A percentile compares a stretch with the other conserved stretches of the same genome.
phyloP scores from a whole-genome alignment of 2,888 invertebrate genomes.

The Ophion obscuratus region DNA sequence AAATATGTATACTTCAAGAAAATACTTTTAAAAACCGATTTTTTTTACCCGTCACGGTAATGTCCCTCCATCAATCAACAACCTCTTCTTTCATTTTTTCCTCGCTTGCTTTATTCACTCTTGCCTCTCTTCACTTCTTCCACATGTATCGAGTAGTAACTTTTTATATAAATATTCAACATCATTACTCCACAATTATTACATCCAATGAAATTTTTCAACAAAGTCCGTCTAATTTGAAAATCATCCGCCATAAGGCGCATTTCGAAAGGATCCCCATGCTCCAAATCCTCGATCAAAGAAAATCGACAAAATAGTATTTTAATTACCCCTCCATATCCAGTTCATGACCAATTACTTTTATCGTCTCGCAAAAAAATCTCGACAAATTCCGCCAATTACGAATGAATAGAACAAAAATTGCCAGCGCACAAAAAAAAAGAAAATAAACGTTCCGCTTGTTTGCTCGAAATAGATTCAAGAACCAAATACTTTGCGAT shows the following conservation, averaged over 20 bases:
- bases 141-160: too few species aligned
- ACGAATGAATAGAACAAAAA: background rate
- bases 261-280: background rate
- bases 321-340: background rate
- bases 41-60: too few species aligned
- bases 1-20: too few species aligned
- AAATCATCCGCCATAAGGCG: background rate
- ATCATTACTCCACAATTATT: too few species aligned
- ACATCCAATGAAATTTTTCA: too few species aligned
- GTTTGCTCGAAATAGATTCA: constrained; percentile 85
- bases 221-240: too few species aligned
- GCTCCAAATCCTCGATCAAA: background rate
- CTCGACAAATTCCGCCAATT: background rate
- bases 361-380: background rate
- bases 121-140: background rate
- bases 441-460: background rate
- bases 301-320: background rate
- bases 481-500: constrained; percentile 97
- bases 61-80: too few species aligned
- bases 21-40: too few species aligned
- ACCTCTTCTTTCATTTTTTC: too few species aligned
- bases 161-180: too few species aligned
- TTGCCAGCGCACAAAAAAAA: background rate
- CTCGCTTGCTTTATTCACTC: background rate
- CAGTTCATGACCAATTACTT: background rate